phyloP scores from a whole-genome alignment of 2,113 vertebrate genomes.

The Anoplopoma fimbria region DNA sequence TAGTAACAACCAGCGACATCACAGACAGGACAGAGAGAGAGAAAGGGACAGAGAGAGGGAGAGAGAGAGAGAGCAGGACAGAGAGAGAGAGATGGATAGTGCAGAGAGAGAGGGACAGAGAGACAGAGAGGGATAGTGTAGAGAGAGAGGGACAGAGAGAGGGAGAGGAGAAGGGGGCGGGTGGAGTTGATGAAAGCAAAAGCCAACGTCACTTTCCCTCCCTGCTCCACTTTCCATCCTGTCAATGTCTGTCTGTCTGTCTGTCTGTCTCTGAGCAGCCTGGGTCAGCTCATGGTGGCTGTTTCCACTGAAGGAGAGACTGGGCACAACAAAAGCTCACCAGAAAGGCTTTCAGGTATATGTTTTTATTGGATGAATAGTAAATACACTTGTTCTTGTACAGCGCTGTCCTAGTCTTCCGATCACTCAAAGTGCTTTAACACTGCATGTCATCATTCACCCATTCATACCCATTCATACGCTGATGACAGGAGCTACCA shows the following conservation, averaged over 20 bases:
- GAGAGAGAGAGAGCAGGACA: background rate
- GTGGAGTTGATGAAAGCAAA: slow-evolving; percentile 40
- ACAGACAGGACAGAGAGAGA: slow-evolving; percentile 9
- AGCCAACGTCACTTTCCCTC: slow-evolving; percentile 40
- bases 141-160: background rate
- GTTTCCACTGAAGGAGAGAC: no score
- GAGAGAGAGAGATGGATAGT: background rate
- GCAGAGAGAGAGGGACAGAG: background rate
- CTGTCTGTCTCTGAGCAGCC: no score
- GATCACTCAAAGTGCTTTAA: no score
- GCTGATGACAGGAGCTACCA: no score
- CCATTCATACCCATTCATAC: no score
- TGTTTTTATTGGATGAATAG: no score
- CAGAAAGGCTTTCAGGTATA: no score
- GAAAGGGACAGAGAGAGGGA: background rate
- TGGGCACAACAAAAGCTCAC: no score
- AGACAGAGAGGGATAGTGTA: background rate
- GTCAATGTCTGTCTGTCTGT: slow-evolving; percentile 1
- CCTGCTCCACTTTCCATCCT: slow-evolving; percentile 40
- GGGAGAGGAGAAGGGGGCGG: background rate
- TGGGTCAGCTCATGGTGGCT: no score
- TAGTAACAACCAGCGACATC: slow-evolving; percentile 55
- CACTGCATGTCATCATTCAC: no score
- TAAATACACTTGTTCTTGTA: no score
- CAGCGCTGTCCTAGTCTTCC: no score